Evolutionary conservation across 1,140 invertebrate genomes (phyloP).

Genomic region (Drosophila hydei): DNA sequence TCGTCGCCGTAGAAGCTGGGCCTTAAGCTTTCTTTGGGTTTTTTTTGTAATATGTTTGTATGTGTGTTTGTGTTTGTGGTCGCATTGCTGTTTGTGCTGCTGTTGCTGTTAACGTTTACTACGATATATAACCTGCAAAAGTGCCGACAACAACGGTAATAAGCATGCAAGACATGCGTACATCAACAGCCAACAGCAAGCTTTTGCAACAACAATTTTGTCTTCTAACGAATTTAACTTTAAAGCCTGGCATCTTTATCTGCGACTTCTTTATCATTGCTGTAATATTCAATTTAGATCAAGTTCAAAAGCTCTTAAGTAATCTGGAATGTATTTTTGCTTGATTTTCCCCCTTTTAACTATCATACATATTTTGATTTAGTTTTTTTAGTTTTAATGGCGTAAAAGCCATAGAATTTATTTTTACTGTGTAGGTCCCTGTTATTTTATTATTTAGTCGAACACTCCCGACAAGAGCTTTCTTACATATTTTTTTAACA

Average conservation of each 20-base stretch:
- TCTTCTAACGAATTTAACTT: constrained; percentile 67
- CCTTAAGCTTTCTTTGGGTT: constrained; percentile 6
- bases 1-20: constrained; percentile 14
- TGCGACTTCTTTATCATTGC: constrained; percentile 10
- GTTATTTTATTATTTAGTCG: no score
- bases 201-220: constrained; percentile 19
- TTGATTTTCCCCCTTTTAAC: no score
- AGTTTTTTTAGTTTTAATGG: no score
- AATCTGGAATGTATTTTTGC: no score
- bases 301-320: no score
- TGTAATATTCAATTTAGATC: not conserved
- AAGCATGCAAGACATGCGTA: constrained; percentile 57
- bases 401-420: no score
- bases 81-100: constrained; percentile 11
- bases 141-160: constrained; percentile 74
- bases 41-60: no score
- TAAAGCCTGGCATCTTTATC: constrained; percentile 19
- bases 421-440: no score
- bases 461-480: not conserved
- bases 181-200: not conserved
- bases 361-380: no score
- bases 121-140: constrained; percentile 74
- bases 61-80: not conserved
- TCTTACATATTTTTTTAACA: not conserved
- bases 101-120: constrained; percentile 30